These are phyloP conservation scores for Lagocephalus sceleratus DNA, from an alignment of 2,797 vertebrate species.

Conservation along the genomic window DNA sequence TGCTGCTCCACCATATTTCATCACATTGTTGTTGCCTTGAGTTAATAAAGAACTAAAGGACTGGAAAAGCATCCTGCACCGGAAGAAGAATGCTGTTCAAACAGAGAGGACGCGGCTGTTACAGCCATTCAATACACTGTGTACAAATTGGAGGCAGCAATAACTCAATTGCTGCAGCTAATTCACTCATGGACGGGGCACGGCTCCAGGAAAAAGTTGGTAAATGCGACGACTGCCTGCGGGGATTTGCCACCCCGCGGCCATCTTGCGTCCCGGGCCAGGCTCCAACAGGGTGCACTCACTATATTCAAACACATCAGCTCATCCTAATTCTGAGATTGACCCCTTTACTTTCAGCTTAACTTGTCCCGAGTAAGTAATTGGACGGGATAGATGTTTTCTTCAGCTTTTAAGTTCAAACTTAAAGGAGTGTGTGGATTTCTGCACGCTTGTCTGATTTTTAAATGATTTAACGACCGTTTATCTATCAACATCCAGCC, in stretches of 20 bases:
- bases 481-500: constrained; percentile 49
- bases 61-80: constrained; percentile 28
- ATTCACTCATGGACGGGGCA: constrained; percentile 76
- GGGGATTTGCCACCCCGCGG: constrained; percentile 77
- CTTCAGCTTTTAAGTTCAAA: too few relatives aligned
- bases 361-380: neutral
- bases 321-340: constrained; percentile 60
- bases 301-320: constrained; percentile 71
- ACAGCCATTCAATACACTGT: constrained; percentile 72
- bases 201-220: constrained; percentile 74
- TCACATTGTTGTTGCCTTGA: constrained; percentile 17
- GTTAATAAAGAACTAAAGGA: constrained; percentile 30
- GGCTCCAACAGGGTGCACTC: constrained; percentile 72
- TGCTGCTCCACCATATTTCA: constrained; percentile 32
- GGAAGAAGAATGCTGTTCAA: constrained; percentile 56
- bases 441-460: constrained; percentile 42
- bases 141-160: constrained; percentile 80
- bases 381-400: too few relatives aligned
- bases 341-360: constrained; percentile 56
- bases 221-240: constrained; percentile 76
- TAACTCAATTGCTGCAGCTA: constrained; percentile 81
- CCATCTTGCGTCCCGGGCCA: constrained; percentile 76
- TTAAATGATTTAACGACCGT: constrained; percentile 37
- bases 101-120: constrained; percentile 60
- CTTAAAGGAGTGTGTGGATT: constrained; percentile 16